Conservation (phyloP, 2,797 vertebrate species). For the Adelosebastes latens region DNA sequence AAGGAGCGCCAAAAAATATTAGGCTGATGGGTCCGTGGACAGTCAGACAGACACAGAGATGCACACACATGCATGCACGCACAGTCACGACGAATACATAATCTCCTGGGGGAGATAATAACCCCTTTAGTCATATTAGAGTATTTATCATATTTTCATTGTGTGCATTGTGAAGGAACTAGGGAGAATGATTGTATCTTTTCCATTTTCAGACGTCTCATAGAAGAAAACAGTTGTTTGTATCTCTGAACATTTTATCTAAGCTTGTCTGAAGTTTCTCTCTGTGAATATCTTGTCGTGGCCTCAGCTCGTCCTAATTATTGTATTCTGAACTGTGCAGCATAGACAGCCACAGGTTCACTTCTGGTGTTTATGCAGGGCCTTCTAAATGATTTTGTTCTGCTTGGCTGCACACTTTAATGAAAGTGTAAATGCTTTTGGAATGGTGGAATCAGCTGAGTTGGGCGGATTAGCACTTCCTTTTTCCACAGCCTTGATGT, state of each 20-base stretch:
- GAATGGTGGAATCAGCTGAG: conserved; percentile 80
- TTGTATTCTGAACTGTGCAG: conserved; percentile 64
- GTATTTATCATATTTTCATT: background rate
- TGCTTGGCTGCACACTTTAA: conserved; percentile 84
- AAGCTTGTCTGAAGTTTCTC: conserved; percentile 14
- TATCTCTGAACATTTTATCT: conserved; percentile 34
- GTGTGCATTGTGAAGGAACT: background rate
- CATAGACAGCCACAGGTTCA: conserved; percentile 74
- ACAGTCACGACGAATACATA: background rate
- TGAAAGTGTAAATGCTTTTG: conserved; percentile 86
- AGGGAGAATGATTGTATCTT: background rate
- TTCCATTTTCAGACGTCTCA: background rate
- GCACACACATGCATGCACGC: background rate
- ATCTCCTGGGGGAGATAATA: background rate
- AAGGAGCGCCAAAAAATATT: background rate
- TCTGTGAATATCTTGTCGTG: conserved; percentile 49
- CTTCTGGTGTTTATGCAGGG: conserved; percentile 72
- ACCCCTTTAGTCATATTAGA: background rate
- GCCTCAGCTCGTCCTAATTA: conserved; percentile 69
- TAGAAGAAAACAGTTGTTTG: conserved; percentile 12
- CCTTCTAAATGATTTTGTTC: conserved; percentile 82
- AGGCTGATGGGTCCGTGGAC: background rate
- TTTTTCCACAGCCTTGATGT: conserved; percentile 80
- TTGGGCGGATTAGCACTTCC: conserved; percentile 80
- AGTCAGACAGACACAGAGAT: background rate